phyloP scores from a whole-genome alignment of 53 echinoderm and acorn worm species.

The Echinarachnius parma region DNA sequence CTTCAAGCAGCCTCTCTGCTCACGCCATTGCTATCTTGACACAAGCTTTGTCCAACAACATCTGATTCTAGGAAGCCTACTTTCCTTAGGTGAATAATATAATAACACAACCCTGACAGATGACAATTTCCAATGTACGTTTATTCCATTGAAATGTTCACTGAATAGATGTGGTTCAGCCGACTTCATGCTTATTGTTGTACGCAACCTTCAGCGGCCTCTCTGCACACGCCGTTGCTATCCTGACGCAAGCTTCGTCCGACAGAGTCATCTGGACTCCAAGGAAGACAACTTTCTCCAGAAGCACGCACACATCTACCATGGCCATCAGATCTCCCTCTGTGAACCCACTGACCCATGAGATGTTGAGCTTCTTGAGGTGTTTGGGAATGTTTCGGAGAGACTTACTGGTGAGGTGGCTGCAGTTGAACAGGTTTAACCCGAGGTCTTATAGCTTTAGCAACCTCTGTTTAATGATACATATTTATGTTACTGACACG shows the following conservation, averaged over 20 bases:
- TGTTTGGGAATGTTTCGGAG: constrained; percentile 54
- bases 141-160: too few relatives aligned
- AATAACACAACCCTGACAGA: constrained; percentile 44
- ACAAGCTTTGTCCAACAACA: too few relatives aligned
- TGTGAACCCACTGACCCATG: constrained; percentile 38
- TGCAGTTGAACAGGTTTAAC: constrained; percentile 60
- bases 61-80: too few relatives aligned
- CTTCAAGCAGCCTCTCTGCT: constrained; percentile 33
- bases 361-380: constrained; percentile 48
- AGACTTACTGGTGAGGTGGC: constrained; percentile 50
- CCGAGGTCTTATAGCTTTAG: constrained; percentile 46
- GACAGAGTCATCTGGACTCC: constrained; percentile 35
- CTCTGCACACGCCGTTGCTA: constrained; percentile 10
- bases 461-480: too few relatives aligned
- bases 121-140: too few relatives aligned
- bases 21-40: too few relatives aligned
- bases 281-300: constrained; percentile 39
- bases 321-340: constrained; percentile 47
- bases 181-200: not conserved
- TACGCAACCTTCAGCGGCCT: constrained; percentile 41
- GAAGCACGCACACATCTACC: constrained; percentile 41
- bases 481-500: too few relatives aligned
- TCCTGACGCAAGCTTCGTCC: constrained; percentile 36
- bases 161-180: too few relatives aligned
- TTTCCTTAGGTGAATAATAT: constrained; percentile 41